These are phyloP conservation scores for Andrena chrysosceles DNA, from an alignment of 2,888 invertebrate species.

Conservation along the genomic window DNA sequence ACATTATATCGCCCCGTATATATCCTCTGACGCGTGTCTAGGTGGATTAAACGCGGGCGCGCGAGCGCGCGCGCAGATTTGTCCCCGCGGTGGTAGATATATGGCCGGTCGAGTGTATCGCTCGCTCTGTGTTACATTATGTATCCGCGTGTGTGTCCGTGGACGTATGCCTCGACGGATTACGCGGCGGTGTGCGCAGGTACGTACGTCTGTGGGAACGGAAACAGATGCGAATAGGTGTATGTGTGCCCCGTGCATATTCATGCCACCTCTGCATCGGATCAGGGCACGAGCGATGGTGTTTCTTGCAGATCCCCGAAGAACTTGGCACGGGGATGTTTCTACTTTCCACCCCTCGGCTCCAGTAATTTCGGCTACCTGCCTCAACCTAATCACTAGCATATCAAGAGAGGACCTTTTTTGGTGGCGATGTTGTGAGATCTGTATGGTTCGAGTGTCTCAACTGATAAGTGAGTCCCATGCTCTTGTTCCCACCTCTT, in stretches of 20 bases:
- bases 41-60: conserved; percentile 35
- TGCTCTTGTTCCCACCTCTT: too few relatives aligned
- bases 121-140: conserved; percentile 34
- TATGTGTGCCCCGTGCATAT: conserved; percentile 43
- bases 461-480: too few relatives aligned
- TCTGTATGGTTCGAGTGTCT: too few relatives aligned
- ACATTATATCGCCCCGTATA: conserved; percentile 50
- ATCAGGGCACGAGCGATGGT: conserved; percentile 54
- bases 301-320: conserved; percentile 50
- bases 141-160: conserved; percentile 27
- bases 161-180: conserved; percentile 59
- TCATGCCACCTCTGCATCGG: conserved; percentile 53
- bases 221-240: neutral
- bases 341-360: neutral
- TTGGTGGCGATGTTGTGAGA: too few relatives aligned
- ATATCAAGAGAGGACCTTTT: too few relatives aligned
- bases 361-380: neutral
- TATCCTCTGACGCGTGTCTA: conserved; percentile 48
- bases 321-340: conserved; percentile 21
- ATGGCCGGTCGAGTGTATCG: conserved; percentile 13
- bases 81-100: conserved; percentile 30
- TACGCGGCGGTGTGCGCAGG: conserved; percentile 47
- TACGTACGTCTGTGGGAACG: conserved; percentile 9
- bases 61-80: conserved; percentile 2
- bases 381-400: too few relatives aligned